A percentile compares a stretch with the other conserved stretches of the same genome.
Conservation (phyloP, 2,113 vertebrate species). For the Actinemys pallida region DNA sequence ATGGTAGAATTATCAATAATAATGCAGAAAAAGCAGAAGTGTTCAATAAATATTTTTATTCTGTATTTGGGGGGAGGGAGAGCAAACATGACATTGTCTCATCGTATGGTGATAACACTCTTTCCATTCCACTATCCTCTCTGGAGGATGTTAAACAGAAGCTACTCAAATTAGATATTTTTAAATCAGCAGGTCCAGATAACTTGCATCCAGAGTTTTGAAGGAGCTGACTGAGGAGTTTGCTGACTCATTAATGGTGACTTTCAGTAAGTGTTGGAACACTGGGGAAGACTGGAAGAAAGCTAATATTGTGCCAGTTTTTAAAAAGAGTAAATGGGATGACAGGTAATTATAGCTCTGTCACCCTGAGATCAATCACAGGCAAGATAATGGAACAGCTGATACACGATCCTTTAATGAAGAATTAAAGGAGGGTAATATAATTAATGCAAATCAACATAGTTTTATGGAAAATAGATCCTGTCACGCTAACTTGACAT, state of each 20-base stretch:
- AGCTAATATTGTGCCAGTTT: neutral
- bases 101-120: neutral
- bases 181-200: neutral
- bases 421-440: neutral
- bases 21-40: neutral
- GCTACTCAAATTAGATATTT: neutral
- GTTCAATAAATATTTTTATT: too few relatives aligned
- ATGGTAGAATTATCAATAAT: neutral
- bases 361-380: neutral
- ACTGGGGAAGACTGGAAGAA: neutral
- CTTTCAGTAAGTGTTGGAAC: neutral
- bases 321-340: neutral
- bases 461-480: neutral
- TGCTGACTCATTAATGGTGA: neutral
- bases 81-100: neutral
- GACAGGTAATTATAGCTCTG: neutral
- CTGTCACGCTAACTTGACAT: neutral
- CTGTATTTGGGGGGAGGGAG: too few relatives aligned
- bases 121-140: neutral
- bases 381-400: neutral
- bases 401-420: neutral
- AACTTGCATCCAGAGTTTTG: neutral
- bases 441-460: neutral
- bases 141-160: neutral
- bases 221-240: neutral